A percentile compares a stretch with the other conserved stretches of the same genome.
Conservation (phyloP, 1,140 invertebrate genomes). For the Lamellibrachia luymesi region DNA sequence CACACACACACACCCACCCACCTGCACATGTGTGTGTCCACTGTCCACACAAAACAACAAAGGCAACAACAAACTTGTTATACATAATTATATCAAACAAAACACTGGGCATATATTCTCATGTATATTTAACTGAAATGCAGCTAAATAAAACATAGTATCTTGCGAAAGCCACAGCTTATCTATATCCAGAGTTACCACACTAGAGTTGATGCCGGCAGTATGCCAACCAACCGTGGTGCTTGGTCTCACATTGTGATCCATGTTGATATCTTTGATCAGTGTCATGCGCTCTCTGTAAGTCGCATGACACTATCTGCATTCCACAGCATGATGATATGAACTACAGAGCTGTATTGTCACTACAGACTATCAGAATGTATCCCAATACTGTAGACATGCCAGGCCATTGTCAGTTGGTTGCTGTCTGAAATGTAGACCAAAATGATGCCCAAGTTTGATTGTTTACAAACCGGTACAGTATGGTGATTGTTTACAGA, state of each 20-base stretch:
- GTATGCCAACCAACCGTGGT: background rate
- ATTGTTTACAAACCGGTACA: background rate
- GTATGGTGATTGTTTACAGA: too few relatives aligned
- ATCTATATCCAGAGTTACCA: background rate
- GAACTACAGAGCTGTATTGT: background rate
- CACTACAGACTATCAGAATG: background rate
- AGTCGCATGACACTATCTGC: background rate
- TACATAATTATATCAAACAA: background rate
- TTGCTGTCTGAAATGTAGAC: background rate
- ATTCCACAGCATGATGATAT: background rate
- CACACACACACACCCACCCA: too few relatives aligned
- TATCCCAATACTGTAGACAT: background rate
- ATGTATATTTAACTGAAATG: background rate
- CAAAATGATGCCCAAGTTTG: background rate
- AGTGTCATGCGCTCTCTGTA: background rate
- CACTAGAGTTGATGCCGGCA: background rate
- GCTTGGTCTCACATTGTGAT: background rate
- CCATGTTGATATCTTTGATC: background rate
- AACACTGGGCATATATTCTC: background rate
- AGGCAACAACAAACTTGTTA: too few relatives aligned
- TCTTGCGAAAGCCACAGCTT: background rate
- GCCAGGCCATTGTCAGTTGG: background rate
- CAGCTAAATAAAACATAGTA: background rate
- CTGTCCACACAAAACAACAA: too few relatives aligned
- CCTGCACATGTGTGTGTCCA: too few relatives aligned